Evolutionary conservation across 2,888 invertebrate species (phyloP), one percentile per base, ranked within the genome.

Genomic region (Lasioglossum pauxillum): DNA sequence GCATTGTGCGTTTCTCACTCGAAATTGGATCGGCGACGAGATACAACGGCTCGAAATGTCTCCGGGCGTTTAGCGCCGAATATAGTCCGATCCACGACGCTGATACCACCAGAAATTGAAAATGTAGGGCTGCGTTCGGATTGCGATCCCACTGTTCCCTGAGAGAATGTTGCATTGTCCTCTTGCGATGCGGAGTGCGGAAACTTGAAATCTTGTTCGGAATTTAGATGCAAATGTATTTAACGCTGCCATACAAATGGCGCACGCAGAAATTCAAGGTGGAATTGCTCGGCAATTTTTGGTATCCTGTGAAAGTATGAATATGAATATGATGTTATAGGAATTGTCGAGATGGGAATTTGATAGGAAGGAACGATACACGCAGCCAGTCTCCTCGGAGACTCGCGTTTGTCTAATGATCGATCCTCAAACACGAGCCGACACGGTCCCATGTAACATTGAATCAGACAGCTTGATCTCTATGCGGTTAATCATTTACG

Each of bases 1-100:
- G 60, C 27, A 60, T 60, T 60, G 60, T 60, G 60, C 60, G 60
- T 60, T 60, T 60, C 60, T 60, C 60, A 60, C 27, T 60, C 27
- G 60, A 27, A 60, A 60, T 60, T 60, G 60, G 27, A 60, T 60
- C 60, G 60, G 60, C 60, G 60, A 27, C 60, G 60, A 60, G 60
- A 60, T 60, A 60, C 27, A 60, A 60, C 60, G 14, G 60, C 60
- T 31, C 16, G 60, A 31, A 60, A 60, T 60, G 60, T 60, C 60
- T 27, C n/a, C 60, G 27, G 27, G 60, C 60, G 60, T 60, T 60
- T 27, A 60, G 60, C 60, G 60, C 14, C 60, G 2, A 27, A 60
- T 60, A 31, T 27, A 60, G 60, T 31, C 60, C 16, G 60, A 27
- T 60, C 16, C 27, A 27, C 60, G 60, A 60, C 27, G 14, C 60